phyloP scores from a whole-genome alignment of 2,113 vertebrate species.

The Syngnathoides biaculeatus region DNA sequence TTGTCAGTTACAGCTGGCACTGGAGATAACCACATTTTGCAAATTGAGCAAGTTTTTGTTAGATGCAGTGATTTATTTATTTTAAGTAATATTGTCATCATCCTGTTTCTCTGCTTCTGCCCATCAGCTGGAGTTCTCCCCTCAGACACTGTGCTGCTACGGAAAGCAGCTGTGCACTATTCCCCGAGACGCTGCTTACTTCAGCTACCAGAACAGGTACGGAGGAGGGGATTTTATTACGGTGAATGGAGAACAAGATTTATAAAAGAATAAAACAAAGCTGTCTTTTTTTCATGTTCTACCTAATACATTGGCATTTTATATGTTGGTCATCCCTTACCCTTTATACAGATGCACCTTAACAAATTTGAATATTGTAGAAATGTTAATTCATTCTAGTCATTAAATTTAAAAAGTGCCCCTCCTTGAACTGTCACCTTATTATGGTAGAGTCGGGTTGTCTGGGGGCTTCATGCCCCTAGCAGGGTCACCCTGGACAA shows the following conservation, averaged over 20 bases:
- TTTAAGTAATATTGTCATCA: background rate
- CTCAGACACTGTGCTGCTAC: slow-evolving; percentile 98
- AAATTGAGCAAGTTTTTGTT: background rate
- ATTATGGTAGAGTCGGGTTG: too few species aligned
- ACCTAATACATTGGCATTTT: slow-evolving; percentile 56
- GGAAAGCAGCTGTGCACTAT: slow-evolving; percentile 99
- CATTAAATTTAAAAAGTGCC: too few species aligned
- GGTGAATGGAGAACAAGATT: background rate
- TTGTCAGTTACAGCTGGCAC: background rate
- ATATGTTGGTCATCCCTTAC: slow-evolving; percentile 47
- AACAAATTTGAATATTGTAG: too few species aligned
- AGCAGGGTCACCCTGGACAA: too few species aligned
- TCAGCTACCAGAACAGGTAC: slow-evolving; percentile 99
- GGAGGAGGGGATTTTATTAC: slow-evolving; percentile 1
- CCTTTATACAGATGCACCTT: background rate
- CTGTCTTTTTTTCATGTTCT: slow-evolving; percentile 10
- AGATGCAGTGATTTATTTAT: background rate
- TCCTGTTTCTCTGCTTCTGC: slow-evolving; percentile 22
- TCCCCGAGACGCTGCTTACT: slow-evolving; percentile 95
- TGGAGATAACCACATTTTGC: background rate
- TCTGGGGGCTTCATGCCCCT: too few species aligned
- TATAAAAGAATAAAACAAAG: background rate
- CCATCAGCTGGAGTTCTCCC: slow-evolving; percentile 92
- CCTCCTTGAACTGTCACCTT: too few species aligned
- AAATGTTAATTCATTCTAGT: too few species aligned